A percentile compares a stretch with the other conserved stretches of the same genome.
These are phyloP conservation scores for Nannoperca obscura DNA, from an alignment of 2,797 vertebrate genomes.

Conservation along the genomic window DNA sequence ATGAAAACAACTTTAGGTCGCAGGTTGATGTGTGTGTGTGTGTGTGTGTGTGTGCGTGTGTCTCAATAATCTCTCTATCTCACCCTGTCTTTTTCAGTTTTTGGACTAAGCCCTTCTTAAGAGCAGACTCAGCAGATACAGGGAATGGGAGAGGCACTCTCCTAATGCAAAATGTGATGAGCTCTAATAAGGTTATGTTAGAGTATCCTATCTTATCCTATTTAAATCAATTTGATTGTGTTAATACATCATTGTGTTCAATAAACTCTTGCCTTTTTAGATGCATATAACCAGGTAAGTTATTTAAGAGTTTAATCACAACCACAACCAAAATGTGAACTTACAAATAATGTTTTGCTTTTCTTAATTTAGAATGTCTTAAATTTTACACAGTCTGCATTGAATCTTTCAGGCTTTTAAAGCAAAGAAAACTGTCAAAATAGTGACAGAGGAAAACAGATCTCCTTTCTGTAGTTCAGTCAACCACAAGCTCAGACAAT, in stretches of 20 bases:
- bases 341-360: not conserved
- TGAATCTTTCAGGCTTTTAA: constrained; percentile 39
- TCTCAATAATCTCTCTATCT: not conserved
- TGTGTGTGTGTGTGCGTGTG: constrained; percentile 3
- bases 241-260: not conserved
- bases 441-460: constrained; percentile 52
- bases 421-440: constrained; percentile 59
- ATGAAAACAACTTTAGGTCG: not conserved
- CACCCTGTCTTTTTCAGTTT: constrained; percentile 24
- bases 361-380: not conserved
- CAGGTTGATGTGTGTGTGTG: not conserved
- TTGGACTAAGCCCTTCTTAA: constrained; percentile 48
- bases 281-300: not conserved
- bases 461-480: constrained; percentile 61
- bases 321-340: not conserved
- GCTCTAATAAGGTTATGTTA: constrained; percentile 11
- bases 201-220: not conserved
- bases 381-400: not conserved
- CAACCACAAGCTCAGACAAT: constrained; percentile 69
- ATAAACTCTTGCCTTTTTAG: not conserved
- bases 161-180: constrained; percentile 27
- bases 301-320: not conserved
- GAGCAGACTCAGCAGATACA: constrained; percentile 28
- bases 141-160: constrained; percentile 23
- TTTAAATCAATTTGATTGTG: not conserved